These are phyloP conservation scores for Excalfactoria chinensis DNA, from an alignment of 2,113 vertebrate species.

Conservation along the genomic window DNA sequence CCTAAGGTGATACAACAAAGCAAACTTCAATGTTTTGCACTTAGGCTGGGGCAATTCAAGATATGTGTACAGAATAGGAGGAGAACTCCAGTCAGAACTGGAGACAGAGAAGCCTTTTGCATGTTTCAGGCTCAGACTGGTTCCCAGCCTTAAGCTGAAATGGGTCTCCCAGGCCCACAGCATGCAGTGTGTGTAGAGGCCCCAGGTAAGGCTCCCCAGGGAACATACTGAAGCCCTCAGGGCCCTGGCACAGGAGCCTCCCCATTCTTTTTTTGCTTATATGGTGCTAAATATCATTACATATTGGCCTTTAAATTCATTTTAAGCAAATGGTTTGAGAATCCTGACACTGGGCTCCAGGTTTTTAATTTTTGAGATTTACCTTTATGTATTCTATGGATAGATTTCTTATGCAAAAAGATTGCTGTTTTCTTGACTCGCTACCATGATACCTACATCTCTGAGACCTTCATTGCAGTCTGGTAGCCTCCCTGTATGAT, in stretches of 20 bases:
- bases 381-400: background rate
- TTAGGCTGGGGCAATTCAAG: background rate
- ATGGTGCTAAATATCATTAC: background rate
- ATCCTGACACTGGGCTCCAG: background rate
- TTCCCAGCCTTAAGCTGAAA: background rate
- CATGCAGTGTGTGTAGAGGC: rapidly evolving
- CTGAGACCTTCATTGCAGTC: background rate
- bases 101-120: rapidly evolving
- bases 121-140: background rate
- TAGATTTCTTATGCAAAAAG: background rate
- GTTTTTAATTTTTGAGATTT: background rate
- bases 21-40: background rate
- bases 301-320: background rate
- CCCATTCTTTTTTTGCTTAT: background rate
- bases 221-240: rapidly evolving
- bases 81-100: background rate
- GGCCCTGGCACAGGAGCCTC: background rate
- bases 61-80: background rate
- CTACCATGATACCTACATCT: background rate
- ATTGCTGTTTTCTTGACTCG: background rate
- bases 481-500: background rate
- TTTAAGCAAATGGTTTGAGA: background rate
- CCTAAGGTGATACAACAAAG: background rate
- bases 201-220: background rate
- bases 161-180: rapidly evolving